These are phyloP conservation scores for human (Homo sapiens) DNA, from an alignment of 2,113 vertebrate genomes.

Conservation along the genomic window DNA sequence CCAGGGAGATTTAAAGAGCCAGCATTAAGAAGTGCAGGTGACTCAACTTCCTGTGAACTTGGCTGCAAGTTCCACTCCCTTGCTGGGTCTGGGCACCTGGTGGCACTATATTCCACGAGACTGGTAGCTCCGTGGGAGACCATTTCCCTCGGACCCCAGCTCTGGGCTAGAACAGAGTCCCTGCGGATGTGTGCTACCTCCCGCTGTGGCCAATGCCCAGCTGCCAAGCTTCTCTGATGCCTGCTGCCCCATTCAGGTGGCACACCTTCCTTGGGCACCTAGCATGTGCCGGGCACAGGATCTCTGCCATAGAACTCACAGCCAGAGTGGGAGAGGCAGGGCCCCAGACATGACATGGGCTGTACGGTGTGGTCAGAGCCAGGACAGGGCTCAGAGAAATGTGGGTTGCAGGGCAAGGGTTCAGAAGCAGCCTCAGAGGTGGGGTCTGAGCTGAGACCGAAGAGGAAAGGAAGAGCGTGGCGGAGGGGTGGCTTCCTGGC, in stretches of 20 bases:
- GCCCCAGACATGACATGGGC: no score
- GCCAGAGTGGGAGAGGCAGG: no score
- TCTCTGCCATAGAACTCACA: background rate
- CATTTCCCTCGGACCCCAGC: background rate
- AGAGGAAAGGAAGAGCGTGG: background rate
- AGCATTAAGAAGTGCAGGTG: background rate
- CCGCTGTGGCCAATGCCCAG: background rate
- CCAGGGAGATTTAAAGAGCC: slow-evolving; percentile 56
- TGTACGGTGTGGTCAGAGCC: background rate
- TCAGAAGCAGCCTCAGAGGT: background rate
- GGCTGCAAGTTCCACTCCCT: background rate
- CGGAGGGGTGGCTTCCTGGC: background rate
- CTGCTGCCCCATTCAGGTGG: background rate
- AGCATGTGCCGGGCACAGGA: accelerated
- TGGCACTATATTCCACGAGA: background rate
- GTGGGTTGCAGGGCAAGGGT: background rate
- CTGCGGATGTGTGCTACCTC: background rate
- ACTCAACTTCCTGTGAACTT: background rate
- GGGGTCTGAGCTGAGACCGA: background rate
- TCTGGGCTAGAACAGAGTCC: background rate
- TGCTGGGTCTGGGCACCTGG: background rate
- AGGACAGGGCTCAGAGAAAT: background rate
- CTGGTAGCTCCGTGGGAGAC: background rate
- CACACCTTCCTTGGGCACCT: background rate
- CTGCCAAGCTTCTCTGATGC: background rate